Conservation (phyloP, 2,113 vertebrate species). For the Anhinga rufa region DNA sequence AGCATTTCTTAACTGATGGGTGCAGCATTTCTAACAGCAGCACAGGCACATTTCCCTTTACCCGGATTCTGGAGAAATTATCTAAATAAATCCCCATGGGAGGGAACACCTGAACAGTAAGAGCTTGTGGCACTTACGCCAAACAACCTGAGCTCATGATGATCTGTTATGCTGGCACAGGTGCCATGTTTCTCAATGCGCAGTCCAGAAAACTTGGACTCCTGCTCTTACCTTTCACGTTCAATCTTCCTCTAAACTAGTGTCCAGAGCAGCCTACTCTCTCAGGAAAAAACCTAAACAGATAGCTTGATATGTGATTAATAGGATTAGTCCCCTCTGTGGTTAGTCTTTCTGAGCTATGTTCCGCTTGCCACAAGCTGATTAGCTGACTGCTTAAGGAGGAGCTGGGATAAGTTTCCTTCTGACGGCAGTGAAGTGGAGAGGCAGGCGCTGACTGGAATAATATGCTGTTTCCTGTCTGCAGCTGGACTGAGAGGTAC, state of each 20-base stretch:
- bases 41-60: neutral
- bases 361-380: neutral
- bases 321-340: neutral
- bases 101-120: neutral
- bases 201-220: neutral
- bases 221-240: constrained; percentile 13
- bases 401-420: constrained; percentile 24
- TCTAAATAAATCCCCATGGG: neutral
- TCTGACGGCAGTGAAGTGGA: neutral
- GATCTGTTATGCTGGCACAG: neutral
- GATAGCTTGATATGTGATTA: neutral
- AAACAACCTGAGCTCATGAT: neutral
- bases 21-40: constrained; percentile 12
- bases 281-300: neutral
- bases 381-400: constrained; percentile 12
- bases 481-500: constrained; percentile 28
- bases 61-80: neutral
- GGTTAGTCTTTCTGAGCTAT: neutral
- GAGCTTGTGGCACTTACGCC: neutral
- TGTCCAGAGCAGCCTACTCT: neutral
- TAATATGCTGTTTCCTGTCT: constrained; percentile 36
- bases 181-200: neutral
- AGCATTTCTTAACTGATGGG: constrained; percentile 17
- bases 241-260: constrained; percentile 33
- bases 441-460: constrained; percentile 13